Evolutionary conservation across 2,113 vertebrate genomes (phyloP).

Genomic region (Euleptes europaea): DNA sequence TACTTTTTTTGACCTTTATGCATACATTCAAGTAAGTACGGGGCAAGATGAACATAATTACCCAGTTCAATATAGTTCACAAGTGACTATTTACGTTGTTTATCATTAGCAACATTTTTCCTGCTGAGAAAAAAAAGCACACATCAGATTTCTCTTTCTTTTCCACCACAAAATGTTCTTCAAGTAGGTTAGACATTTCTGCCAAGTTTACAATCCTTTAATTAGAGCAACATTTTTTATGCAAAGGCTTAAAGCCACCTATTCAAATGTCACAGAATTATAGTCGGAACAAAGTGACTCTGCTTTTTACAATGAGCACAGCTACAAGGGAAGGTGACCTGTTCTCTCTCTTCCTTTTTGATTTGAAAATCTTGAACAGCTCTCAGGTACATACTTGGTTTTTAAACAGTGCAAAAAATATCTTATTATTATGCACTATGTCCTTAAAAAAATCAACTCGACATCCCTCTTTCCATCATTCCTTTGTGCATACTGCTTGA

Average conservation of each 20-base stretch:
- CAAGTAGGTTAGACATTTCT: constrained; percentile 21
- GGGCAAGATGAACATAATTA: constrained; percentile 43
- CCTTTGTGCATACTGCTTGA: background rate
- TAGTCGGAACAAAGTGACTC: background rate
- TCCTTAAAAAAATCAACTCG: constrained; percentile 12
- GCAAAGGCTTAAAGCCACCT: background rate
- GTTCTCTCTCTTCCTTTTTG: constrained; percentile 49
- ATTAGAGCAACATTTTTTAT: constrained; percentile 12
- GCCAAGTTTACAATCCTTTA: constrained; percentile 36
- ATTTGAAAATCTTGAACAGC: constrained; percentile 45
- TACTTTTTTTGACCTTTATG: too few species aligned
- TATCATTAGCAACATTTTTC: background rate
- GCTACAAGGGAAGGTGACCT: constrained; percentile 6
- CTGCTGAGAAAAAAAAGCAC: background rate
- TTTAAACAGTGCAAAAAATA: constrained; percentile 9
- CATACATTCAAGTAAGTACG: background rate
- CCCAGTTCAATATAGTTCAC: background rate
- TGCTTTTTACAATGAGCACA: constrained; percentile 40
- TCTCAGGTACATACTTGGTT: background rate
- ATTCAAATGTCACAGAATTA: constrained; percentile 40
- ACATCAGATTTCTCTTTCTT: background rate
- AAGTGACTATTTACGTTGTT: background rate
- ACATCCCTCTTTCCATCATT: background rate
- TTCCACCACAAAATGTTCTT: background rate
- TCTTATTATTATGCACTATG: background rate